These are phyloP conservation scores for Styela clava DNA, from an alignment of 23 tunicate species.

Conservation along the genomic window DNA sequence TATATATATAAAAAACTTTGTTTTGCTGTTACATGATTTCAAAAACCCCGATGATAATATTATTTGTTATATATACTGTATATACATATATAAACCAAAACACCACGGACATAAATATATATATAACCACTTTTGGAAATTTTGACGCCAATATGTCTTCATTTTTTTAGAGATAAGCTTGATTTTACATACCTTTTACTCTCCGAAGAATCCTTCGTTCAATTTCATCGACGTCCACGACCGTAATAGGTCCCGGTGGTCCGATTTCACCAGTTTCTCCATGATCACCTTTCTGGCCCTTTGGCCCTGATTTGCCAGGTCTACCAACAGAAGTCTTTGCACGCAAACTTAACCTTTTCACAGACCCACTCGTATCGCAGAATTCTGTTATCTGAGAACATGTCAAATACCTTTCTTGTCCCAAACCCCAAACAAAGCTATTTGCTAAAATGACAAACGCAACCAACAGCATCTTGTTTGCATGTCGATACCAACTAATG, in stretches of 20 bases:
- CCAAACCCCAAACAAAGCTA: too few species aligned
- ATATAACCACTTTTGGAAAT: too few species aligned
- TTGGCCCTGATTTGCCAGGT: background rate
- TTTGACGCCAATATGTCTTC: background rate
- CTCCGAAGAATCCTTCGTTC: background rate
- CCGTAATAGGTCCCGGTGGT: background rate
- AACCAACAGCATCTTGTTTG: too few species aligned
- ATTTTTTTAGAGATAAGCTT: too few species aligned
- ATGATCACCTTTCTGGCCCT: background rate
- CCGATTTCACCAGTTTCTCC: background rate
- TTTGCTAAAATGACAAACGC: too few species aligned
- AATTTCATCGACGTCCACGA: background rate
- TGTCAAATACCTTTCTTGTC: background rate
- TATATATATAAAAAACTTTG: too few species aligned
- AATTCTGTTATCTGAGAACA: background rate
- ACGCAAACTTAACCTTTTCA: background rate
- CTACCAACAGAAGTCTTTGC: background rate
- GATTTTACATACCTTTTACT: background rate
- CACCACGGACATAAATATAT: too few species aligned
- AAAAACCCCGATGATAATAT: too few species aligned
- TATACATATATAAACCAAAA: too few species aligned
- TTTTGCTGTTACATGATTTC: too few species aligned
- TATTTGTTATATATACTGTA: too few species aligned
- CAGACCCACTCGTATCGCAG: background rate
- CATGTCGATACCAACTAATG: too few species aligned